Evolutionary conservation across 2,888 invertebrate species (phyloP).

Genomic region (Syrista parreyssii): DNA sequence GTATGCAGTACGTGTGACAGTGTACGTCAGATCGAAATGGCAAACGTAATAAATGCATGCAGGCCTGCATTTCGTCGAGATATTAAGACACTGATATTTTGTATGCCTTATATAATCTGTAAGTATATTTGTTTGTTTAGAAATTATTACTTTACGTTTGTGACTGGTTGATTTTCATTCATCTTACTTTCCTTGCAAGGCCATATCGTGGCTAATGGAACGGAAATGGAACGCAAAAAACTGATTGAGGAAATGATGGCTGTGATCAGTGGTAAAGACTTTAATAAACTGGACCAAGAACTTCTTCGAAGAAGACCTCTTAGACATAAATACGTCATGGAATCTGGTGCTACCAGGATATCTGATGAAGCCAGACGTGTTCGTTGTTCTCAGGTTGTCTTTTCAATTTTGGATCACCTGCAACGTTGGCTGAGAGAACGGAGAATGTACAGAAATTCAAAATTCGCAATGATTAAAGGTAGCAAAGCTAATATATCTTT

Average conservation of each 20-base stretch:
- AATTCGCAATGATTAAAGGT: conserved; percentile 33
- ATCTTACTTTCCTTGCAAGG: conserved; percentile 67
- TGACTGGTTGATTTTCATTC: neutral
- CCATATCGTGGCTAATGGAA: conserved; percentile 65
- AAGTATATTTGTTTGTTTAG: conserved; percentile 33
- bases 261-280: conserved; percentile 65
- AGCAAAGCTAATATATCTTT: neutral
- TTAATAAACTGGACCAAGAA: conserved; percentile 48
- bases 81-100: conserved; percentile 76
- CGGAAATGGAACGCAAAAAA: conserved; percentile 61
- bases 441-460: conserved; percentile 40
- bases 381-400: conserved; percentile 68
- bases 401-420: conserved; percentile 80
- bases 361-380: conserved; percentile 61
- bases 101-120: conserved; percentile 79
- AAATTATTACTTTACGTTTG: conserved; percentile 8
- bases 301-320: conserved; percentile 52
- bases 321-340: conserved; percentile 39
- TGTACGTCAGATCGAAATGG: conserved; percentile 72
- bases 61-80: conserved; percentile 82
- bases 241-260: conserved; percentile 71
- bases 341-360: conserved; percentile 44
- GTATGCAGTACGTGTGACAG: conserved; percentile 75
- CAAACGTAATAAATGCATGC: conserved; percentile 75
- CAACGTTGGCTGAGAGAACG: conserved; percentile 76